Evolutionary conservation across 2,888 invertebrate genomes (phyloP).

Genomic region (Acronicta leporina): DNA sequence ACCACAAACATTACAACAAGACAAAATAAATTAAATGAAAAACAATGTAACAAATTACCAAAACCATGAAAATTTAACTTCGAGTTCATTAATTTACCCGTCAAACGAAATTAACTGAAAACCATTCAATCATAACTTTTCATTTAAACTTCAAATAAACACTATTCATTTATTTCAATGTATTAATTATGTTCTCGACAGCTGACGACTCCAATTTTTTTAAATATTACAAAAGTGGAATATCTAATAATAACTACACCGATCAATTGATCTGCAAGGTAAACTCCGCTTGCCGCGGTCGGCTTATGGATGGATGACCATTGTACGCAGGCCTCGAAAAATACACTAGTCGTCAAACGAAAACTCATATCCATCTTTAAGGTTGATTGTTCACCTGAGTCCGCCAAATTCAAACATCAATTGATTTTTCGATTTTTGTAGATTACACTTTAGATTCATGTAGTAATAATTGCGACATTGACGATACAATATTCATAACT

Average conservation of each 20-base stretch:
- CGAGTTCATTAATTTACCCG: slow-evolving; percentile 19
- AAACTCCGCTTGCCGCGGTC: too few relatives aligned
- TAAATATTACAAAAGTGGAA: background rate
- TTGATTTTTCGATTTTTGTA: too few relatives aligned
- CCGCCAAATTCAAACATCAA: too few relatives aligned
- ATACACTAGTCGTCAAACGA: too few relatives aligned
- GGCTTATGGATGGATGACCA: background rate
- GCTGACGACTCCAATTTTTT: slow-evolving; percentile 12
- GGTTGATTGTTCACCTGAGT: too few relatives aligned
- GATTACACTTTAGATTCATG: too few relatives aligned
- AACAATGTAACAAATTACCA: slow-evolving; percentile 17
- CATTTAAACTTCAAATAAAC: slow-evolving; percentile 9
- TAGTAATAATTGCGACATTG: too few relatives aligned
- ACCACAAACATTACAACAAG: background rate
- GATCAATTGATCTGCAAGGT: too few relatives aligned
- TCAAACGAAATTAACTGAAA: slow-evolving; percentile 26
- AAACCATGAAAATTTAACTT: slow-evolving; percentile 12
- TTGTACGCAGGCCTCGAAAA: too few relatives aligned
- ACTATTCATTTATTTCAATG: slow-evolving; percentile 6
- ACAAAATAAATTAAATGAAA: slow-evolving; percentile 17
- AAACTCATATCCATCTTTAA: too few relatives aligned
- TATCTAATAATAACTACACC: too few relatives aligned
- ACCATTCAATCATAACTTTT: slow-evolving; percentile 25
- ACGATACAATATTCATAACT: too few relatives aligned
- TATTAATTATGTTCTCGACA: slow-evolving; percentile 3